Evolutionary conservation across 2,113 vertebrate genomes (phyloP).

Genomic region (Pachyramphus minor): DNA sequence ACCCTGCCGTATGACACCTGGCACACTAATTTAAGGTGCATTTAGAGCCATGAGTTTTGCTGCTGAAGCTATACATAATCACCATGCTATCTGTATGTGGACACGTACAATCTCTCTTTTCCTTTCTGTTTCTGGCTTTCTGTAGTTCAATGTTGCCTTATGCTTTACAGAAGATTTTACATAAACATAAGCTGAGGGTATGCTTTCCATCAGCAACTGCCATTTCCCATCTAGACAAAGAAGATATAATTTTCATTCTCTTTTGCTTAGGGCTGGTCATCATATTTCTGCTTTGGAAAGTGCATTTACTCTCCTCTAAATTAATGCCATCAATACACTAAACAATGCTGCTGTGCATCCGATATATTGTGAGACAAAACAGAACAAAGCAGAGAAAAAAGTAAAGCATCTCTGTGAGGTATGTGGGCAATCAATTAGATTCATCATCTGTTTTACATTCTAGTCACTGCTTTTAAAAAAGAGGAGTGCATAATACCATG

Average conservation of each 20-base stretch:
- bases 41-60: not conserved
- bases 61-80: not conserved
- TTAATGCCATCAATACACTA: constrained; percentile 36
- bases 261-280: constrained; percentile 51
- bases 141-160: not conserved
- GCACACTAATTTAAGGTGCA: not conserved
- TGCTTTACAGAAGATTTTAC: not conserved
- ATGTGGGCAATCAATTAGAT: constrained; percentile 74
- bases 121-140: not conserved
- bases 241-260: constrained; percentile 20
- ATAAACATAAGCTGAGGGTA: constrained; percentile 20
- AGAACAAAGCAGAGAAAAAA: constrained; percentile 59
- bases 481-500: constrained; percentile 73
- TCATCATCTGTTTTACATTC: constrained; percentile 78
- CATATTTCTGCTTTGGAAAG: constrained; percentile 46
- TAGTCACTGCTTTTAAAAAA: constrained; percentile 74
- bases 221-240: constrained; percentile 25
- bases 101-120: not conserved
- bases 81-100: not conserved
- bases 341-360: constrained; percentile 41
- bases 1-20: not conserved
- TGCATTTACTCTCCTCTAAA: constrained; percentile 33
- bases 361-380: constrained; percentile 55
- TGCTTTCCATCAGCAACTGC: constrained; percentile 23
- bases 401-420: constrained; percentile 62